Evolutionary conservation across 2,888 invertebrate genomes (phyloP).

Genomic region (Agriopis aurantiaria): DNA sequence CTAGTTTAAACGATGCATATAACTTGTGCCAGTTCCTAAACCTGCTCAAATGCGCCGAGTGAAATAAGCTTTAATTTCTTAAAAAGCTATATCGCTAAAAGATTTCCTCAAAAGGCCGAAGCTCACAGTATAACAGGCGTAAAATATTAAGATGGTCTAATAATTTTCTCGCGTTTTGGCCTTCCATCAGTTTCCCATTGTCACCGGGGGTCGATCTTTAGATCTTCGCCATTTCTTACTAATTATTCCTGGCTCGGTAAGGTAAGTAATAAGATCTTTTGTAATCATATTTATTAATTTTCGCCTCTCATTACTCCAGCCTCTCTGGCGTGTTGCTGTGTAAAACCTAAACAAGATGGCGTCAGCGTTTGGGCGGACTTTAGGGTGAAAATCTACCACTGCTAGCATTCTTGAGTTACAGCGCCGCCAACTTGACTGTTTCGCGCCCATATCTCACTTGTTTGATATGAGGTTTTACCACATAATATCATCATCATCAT

Average conservation of each 20-base stretch:
- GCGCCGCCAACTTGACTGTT: neutral
- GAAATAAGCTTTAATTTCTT: no score
- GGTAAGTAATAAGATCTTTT: conserved; percentile 78
- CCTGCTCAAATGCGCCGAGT: no score
- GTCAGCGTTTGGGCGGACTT: conserved; percentile 29
- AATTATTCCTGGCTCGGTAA: conserved; percentile 73
- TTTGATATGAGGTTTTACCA: no score
- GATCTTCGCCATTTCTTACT: conserved; percentile 65
- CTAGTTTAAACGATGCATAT: no score
- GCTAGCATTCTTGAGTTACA: no score
- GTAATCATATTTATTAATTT: conserved; percentile 68
- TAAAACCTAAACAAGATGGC: conserved; percentile 64
- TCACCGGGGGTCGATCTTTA: conserved; percentile 26
- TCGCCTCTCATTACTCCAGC: conserved; percentile 63
- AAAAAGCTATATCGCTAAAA: no score
- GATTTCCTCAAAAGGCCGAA: neutral
- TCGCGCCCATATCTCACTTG: no score
- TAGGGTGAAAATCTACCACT: conserved; percentile 12
- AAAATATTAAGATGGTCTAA: conserved; percentile 1
- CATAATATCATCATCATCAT: no score
- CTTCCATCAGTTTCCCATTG: conserved; percentile 14
- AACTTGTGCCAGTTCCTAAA: no score
- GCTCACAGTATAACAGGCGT: conserved; percentile 4
- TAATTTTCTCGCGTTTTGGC: conserved; percentile 8
- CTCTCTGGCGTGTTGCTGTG: conserved; percentile 54